Evolutionary conservation across 2,113 vertebrate genomes (phyloP).

Genomic region (Raja brachyura): DNA sequence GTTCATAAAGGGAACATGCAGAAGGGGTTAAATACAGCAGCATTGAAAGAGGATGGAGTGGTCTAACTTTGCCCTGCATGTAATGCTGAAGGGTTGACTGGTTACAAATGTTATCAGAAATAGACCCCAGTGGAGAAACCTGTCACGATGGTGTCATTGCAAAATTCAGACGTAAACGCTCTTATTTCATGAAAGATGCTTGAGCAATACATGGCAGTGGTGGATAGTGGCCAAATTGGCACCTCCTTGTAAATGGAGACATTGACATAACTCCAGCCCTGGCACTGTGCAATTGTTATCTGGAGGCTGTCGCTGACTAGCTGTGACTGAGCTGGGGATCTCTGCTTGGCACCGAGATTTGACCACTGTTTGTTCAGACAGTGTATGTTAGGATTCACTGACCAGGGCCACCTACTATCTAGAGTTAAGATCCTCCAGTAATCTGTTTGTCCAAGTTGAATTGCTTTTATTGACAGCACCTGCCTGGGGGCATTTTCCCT

Average conservation of each 20-base stretch:
- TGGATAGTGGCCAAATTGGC: not conserved
- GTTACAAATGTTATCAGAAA: constrained; percentile 10
- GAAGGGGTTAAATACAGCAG: not conserved
- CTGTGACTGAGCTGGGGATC: not conserved
- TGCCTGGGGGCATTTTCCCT: not conserved
- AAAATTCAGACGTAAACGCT: not conserved
- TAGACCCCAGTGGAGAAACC: not conserved
- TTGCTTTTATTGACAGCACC: not conserved
- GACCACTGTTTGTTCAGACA: not conserved
- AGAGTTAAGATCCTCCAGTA: not conserved
- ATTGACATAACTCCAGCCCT: not conserved
- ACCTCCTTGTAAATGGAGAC: not conserved
- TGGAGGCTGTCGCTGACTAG: not conserved
- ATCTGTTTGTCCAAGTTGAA: not conserved
- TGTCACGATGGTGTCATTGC: not conserved
- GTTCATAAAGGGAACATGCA: not conserved
- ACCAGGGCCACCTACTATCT: not conserved
- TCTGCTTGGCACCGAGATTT: not conserved
- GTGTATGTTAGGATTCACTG: not conserved
- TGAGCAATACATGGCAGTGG: not conserved
- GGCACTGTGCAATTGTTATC: not conserved
- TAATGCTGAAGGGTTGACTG: not conserved
- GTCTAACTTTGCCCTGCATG: not conserved
- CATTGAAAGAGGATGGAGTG: not conserved
- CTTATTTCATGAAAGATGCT: not conserved